Evolutionary conservation across 2,113 vertebrate species (phyloP), one percentile per base, ranked within the genome.

Genomic region (Pardalotus punctatus): DNA sequence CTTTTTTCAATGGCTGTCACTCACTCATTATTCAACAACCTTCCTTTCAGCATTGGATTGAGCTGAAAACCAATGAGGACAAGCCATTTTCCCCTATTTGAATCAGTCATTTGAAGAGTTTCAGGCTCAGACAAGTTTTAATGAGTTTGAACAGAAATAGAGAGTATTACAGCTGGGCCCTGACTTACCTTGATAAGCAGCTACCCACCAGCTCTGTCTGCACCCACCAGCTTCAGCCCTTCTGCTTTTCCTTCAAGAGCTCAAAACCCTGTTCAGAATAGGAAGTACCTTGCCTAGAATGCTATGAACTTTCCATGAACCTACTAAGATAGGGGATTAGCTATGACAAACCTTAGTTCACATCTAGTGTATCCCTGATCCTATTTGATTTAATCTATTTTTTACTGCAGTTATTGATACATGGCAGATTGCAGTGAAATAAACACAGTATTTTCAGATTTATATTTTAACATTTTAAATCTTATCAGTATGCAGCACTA

Each of bases 401-500:
- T 84, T 51, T 84, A 54, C 48, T 40, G 57, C 61, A 66, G 71
- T 66, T 92, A 86, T 17, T 92, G 80, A 74, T 71, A 94, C 35
- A 62, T 0, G 17, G 67, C 42, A 96, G 82, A 92, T 48, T 92
- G 64, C 35, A 88, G 53, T 38, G 70, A 87, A 94, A 78, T 88
- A 95, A 96, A 92, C 50, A 70, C 40, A 40, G 23, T 48, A 72
- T 87, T 94, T 94, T 95, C 62, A 82, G 72, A 29, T 82, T 87
- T 79, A 29, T 88, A 70, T 81, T 77, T 71, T 83, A 90, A 90
- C 54, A 85, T 95, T 88, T 95, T 65, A 88, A 65, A 94, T 76
- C 65, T 83, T 86, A 87, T 65, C 72, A 64, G 48, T 79, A 65
- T 91, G 84, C 84, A 94, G 85, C 50, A 83, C 54, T 91, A 28